Evolutionary conservation across 2,113 vertebrate genomes (phyloP).

Genomic region (Pollimyrus isidori): DNA sequence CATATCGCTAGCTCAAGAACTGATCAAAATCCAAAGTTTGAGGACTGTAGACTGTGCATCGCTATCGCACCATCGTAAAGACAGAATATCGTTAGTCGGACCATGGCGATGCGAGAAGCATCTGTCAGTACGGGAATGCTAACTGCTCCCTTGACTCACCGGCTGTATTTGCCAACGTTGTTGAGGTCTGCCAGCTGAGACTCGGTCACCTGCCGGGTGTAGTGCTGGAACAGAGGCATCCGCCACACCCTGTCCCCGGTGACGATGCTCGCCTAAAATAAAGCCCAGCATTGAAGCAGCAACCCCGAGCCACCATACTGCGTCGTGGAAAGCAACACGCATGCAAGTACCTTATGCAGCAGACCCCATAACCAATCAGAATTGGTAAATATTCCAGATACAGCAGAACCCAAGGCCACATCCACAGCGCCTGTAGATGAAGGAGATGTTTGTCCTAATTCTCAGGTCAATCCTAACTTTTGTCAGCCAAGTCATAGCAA

Average conservation of each 20-base stretch:
- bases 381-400: slow-evolving; percentile 88
- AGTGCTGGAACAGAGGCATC: slow-evolving; percentile 96
- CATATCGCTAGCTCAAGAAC: neutral
- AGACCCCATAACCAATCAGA: slow-evolving; percentile 87
- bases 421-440: slow-evolving; percentile 81
- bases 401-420: slow-evolving; percentile 84
- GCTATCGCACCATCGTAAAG: neutral
- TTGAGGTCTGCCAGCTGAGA: slow-evolving; percentile 89
- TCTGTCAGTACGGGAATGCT: neutral
- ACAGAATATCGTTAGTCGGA: neutral
- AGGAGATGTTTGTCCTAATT: neutral
- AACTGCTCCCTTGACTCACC: slow-evolving; percentile 53
- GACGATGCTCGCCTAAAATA: slow-evolving; percentile 74
- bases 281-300: slow-evolving; percentile 4
- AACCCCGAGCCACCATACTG: neutral
- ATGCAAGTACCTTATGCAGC: slow-evolving; percentile 59
- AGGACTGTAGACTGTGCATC: neutral
- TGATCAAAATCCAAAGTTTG: neutral
- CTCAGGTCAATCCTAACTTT: neutral
- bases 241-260: slow-evolving; percentile 96
- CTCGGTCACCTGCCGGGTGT: slow-evolving; percentile 83
- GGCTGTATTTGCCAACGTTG: slow-evolving; percentile 87
- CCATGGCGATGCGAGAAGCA: neutral
- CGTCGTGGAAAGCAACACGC: neutral
- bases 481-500: neutral